Evolutionary conservation across 2,797 vertebrate species (phyloP).

Genomic region (Cyclopterus lumpus): DNA sequence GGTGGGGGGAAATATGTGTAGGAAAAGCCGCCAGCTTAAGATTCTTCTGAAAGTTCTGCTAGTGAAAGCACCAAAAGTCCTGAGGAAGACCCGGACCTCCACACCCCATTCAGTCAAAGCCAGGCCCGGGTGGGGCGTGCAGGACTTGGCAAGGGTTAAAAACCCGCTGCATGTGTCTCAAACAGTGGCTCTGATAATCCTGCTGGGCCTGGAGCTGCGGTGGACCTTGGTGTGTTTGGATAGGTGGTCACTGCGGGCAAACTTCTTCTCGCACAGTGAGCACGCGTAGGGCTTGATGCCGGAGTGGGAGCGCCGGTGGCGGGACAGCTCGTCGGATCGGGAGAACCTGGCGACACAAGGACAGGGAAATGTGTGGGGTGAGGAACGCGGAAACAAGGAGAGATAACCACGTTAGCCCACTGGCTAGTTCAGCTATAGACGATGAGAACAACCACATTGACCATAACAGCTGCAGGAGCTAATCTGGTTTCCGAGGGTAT

Average conservation of each 20-base stretch:
- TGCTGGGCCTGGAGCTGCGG: slow-evolving; percentile 81
- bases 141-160: background rate
- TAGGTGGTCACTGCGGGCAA: slow-evolving; percentile 86
- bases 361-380: background rate
- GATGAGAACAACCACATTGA: background rate
- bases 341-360: slow-evolving; percentile 80
- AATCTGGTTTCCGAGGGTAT: background rate
- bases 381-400: background rate
- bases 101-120: background rate
- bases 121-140: background rate
- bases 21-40: slow-evolving; percentile 30
- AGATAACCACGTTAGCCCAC: background rate
- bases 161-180: slow-evolving; percentile 59
- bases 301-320: slow-evolving; percentile 86
- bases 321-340: slow-evolving; percentile 85
- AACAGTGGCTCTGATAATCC: slow-evolving; percentile 78
- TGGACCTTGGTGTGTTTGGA: slow-evolving; percentile 89
- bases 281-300: slow-evolving; percentile 87
- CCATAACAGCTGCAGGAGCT: too few species aligned
- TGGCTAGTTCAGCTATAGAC: background rate
- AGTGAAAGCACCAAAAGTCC: slow-evolving; percentile 64
- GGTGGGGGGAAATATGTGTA: slow-evolving; percentile 2
- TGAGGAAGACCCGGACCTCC: slow-evolving; percentile 41
- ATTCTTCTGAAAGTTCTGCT: slow-evolving; percentile 56
- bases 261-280: slow-evolving; percentile 86